Conservation (phyloP, 2,797 vertebrate species). For the Monodelphis domestica region DNA sequence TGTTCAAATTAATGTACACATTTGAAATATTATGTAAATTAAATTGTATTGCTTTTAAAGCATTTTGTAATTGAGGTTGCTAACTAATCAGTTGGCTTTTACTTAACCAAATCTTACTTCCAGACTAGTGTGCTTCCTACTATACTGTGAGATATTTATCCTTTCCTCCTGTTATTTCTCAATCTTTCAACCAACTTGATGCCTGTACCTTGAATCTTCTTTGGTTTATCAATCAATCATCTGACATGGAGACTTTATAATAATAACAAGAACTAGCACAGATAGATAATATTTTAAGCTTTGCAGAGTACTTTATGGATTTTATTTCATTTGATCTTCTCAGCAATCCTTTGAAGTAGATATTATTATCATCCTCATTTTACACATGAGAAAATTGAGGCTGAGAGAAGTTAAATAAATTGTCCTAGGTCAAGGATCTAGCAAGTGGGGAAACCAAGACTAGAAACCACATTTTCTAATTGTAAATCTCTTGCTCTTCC, state of each 20-base stretch:
- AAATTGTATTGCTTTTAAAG: slow-evolving; percentile 10
- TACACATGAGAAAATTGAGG: too few relatives aligned
- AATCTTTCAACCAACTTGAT: not conserved
- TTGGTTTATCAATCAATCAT: not conserved
- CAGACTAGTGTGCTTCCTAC: not conserved
- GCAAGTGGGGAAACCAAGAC: too few relatives aligned
- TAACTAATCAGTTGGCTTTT: slow-evolving; percentile 18
- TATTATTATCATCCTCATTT: not conserved
- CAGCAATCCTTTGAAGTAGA: not conserved
- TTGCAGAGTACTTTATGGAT: not conserved
- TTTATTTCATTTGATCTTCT: not conserved
- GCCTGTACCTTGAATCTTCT: not conserved
- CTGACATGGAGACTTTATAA: not conserved
- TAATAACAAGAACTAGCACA: not conserved
- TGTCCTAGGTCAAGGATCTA: too few relatives aligned
- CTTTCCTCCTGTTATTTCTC: not conserved
- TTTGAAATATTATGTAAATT: slow-evolving; percentile 34
- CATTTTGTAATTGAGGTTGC: slow-evolving; percentile 33
- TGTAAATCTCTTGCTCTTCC: too few relatives aligned
- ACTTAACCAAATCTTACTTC: not conserved
- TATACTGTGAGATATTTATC: not conserved
- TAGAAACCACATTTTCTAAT: too few relatives aligned
- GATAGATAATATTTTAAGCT: not conserved
- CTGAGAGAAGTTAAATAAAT: too few relatives aligned
- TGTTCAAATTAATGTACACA: not conserved